A percentile compares a stretch with the other conserved stretches of the same genome.
Evolutionary conservation across 2,888 invertebrate species (phyloP).

Genomic region (Drosophila nigricruria): DNA sequence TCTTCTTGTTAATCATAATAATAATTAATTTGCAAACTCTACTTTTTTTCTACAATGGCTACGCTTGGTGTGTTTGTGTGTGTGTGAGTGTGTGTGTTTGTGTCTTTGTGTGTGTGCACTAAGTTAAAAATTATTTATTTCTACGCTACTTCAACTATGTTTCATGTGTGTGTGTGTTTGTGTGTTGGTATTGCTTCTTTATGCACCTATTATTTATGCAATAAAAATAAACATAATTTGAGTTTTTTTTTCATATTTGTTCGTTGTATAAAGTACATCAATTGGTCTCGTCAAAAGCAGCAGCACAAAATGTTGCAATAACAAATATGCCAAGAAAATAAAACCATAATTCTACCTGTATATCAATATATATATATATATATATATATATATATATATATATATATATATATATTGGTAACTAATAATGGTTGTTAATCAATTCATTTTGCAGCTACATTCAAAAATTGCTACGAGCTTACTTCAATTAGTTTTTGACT

Average conservation of each 20-base stretch:
- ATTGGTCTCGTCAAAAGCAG: slow-evolving; percentile 81
- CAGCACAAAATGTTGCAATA: slow-evolving; percentile 76
- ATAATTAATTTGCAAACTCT: slow-evolving; percentile 66
- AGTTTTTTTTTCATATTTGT: slow-evolving; percentile 46
- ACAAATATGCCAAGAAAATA: slow-evolving; percentile 71
- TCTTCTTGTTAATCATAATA: too few relatives aligned
- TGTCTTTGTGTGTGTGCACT: slow-evolving; percentile 57
- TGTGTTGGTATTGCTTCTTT: slow-evolving; percentile 62
- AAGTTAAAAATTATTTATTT: slow-evolving; percentile 73
- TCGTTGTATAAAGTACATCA: slow-evolving; percentile 81
- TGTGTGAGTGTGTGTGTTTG: not conserved
- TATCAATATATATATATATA: slow-evolving; percentile 43
- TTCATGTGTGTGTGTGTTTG: slow-evolving; percentile 23
- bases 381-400: slow-evolving; percentile 28
- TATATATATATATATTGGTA: slow-evolving; percentile 52
- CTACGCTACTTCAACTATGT: slow-evolving; percentile 66
- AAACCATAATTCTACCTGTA: slow-evolving; percentile 65
- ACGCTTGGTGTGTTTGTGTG: slow-evolving; percentile 37
- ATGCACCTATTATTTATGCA: slow-evolving; percentile 29
- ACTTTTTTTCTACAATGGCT: slow-evolving; percentile 74
- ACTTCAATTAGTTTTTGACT: slow-evolving; percentile 26
- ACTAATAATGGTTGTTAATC: slow-evolving; percentile 69
- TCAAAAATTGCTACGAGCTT: slow-evolving; percentile 73
- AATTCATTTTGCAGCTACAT: slow-evolving; percentile 77
- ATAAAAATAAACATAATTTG: slow-evolving; percentile 77